Evolutionary conservation across 2,797 vertebrate species (phyloP), one percentile per base, ranked within the genome.

Genomic region (Emys orbicularis): DNA sequence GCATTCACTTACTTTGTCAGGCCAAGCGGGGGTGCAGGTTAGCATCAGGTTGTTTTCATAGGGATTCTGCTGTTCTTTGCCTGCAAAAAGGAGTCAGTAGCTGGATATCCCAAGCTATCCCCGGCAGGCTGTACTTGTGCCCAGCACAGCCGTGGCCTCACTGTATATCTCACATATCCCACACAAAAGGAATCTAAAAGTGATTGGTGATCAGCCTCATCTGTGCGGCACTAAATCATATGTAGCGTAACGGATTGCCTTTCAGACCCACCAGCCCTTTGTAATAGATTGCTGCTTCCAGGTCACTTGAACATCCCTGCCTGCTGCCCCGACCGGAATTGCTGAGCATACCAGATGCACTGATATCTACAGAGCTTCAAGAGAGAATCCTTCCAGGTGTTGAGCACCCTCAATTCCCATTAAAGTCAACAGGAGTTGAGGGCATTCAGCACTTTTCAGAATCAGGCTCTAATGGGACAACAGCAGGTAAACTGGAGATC

Each of bases 171-270:
- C 68, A 29, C 47, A 34, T 11, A 25, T 77, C 41, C 84, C 80
- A 56, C 52, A 61, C 34, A 79, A 41, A 86, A 79, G 13, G 86
- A 88, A 90, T 15, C 34, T 83, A 44, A 72, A 88, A 84, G 59
- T 85, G 86, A 84, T 50, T 12, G 74, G 79, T 81, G 76, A 89
- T 92, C 83, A 86, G 19, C 83, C 86, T 92, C 1, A 1, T 57
- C 74, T 23, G 47, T 59, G 13, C 81, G 47, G 79, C 44, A 68
- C 54, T 37, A 92, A 92, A 84, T 79, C 68, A 72, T 1, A 77
- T 0, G 1, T 1, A 34, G 31, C 2, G 0, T 29, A 81, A 77
- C 18, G 1, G 0, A 37, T 29, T 77, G 79, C 74, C 65, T 54
- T 90, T 59, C 74, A 84, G 56, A 23, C 8, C 13, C 27, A 41